Base-by-base conservation (phyloP, 2,113 vertebrate genomes). In the Oncorhynchus nerka region DNA sequence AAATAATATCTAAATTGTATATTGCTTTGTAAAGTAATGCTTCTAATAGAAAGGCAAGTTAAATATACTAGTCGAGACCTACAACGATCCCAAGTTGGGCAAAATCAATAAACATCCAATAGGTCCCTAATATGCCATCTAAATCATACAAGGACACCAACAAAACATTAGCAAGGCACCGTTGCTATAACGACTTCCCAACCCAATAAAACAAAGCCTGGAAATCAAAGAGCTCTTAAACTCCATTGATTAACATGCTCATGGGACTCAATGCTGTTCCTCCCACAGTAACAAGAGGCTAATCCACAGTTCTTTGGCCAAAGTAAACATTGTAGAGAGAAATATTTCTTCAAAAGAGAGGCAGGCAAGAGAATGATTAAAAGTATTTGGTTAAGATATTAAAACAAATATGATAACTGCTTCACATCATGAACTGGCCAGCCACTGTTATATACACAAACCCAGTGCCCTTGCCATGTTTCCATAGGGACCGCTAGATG, bases 401-500 rank as follows among this genome's bases (percentile, higher is more conserved):
- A 78, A 83, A 85, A 79, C 82, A 87, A 89, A 88, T 81, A 88
- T 65, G 74, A 85, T 81, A 80, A 78, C 55, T 74, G 59, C 66
- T 75, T 83, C 70, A 75, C 73, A 75, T 48, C 65, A 67, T 68
- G 75, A 73, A 81, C 66, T 34, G 49, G 34, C 72, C 66, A 0
- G 3, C 77, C 74, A 66, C 16, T n/a, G 77, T 77, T 75, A 67
- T 80, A 76, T 78, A 84, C 75, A 89, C 72, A 86, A 81, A 86
- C 76, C 70, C 64, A 71, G 75, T 83, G 79, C 82, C 86, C 88
- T 84, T 59, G 81, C 78, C 75, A 84, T 32, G 85, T 90, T 89
- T 74, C 88, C 76, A 89, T 90, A 79, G 86, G 78, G 61, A 91
- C 89, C 70, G 83, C 81, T 72, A 68, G 57, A 76, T 1, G 78